Conservation (phyloP, 2,113 vertebrate species). For the Ageneiosus marmoratus region DNA sequence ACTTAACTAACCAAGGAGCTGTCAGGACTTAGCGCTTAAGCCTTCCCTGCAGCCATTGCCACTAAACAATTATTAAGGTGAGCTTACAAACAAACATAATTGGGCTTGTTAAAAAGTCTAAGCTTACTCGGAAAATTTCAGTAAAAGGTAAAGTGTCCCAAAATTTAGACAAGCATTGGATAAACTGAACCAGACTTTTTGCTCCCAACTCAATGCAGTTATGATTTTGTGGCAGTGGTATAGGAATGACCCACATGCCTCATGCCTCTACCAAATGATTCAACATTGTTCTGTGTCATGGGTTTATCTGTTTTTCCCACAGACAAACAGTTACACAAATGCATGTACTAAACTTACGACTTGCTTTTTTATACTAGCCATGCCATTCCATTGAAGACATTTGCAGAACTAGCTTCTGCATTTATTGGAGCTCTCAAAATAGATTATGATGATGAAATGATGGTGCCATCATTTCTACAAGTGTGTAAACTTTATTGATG, state of each 20-base stretch:
- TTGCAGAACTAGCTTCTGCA: conserved; percentile 43
- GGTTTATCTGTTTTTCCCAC: neutral
- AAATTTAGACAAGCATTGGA: neutral
- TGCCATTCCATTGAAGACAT: conserved; percentile 43
- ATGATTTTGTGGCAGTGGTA: conserved; percentile 16
- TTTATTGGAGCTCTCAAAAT: conserved; percentile 39
- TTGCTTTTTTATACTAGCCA: conserved; percentile 43
- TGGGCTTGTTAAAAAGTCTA: conserved; percentile 18
- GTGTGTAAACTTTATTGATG: conserved; percentile 43
- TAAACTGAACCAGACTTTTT: neutral
- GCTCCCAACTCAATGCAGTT: neutral
- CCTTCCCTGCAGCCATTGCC: conserved; percentile 11
- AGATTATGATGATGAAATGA: conserved; percentile 43
- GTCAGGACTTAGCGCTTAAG: conserved; percentile 9
- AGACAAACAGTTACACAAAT: conserved; percentile 23
- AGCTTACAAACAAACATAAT: conserved; percentile 8
- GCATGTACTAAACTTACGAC: conserved; percentile 10
- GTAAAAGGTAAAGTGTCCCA: neutral
- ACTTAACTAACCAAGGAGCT: conserved; percentile 9
- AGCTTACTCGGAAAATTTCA: conserved; percentile 12
- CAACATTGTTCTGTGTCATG: neutral
- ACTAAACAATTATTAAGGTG: conserved; percentile 20
- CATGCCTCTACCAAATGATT: neutral
- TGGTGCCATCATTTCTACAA: conserved; percentile 40
- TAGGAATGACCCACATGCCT: neutral